Evolutionary conservation across 2,797 vertebrate genomes (phyloP), one percentile per base, ranked within the genome.

Genomic region (Hydrocynus forskahlii): DNA sequence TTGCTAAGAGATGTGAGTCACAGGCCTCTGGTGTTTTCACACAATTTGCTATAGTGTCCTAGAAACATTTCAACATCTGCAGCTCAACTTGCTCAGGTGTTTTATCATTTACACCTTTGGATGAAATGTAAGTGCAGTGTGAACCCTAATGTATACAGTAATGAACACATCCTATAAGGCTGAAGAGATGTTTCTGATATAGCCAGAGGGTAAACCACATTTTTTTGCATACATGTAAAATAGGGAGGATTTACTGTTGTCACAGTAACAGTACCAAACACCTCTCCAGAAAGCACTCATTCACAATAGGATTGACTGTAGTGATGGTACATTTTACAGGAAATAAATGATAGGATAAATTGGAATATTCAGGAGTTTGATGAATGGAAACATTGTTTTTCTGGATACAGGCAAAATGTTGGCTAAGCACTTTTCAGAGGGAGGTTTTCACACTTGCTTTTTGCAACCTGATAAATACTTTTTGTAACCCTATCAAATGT

Each of bases 31-130:
- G 62, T 78, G 68, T 73, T 78, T 78, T 78, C 60, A 82, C 75
- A 73, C 68, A 13, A 78, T 73, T 71, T 77, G 66, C 50, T 76
- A 60, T 48, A 50, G 75, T 77, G 63, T 60, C 64, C 75, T 63
- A 13, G 68, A 72, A 66, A 38, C 38, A 57, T 66, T 82, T 73
- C 69, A 50, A 55, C 52, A 19, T 73, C 52, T 78, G 63, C 54
- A 78, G 69, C 66, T 55, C 7, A 2, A 72, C 45, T 38, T 57
- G 35, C 57, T 70, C 59, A 76, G 23, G 50, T 72, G 60, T 73
- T 82, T 67, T 73, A 50, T 74, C 76, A 78, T 82, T 82, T 68
- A 38, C 75, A 78, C 75, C 21, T 78, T 66, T 57, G 66, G 75
- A 78, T 77, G 80, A 81, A 55, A 67, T 81, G 74, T 81, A 45